phyloP scores from a whole-genome alignment of 1,140 invertebrate genomes.

The Ephestia elutella region DNA sequence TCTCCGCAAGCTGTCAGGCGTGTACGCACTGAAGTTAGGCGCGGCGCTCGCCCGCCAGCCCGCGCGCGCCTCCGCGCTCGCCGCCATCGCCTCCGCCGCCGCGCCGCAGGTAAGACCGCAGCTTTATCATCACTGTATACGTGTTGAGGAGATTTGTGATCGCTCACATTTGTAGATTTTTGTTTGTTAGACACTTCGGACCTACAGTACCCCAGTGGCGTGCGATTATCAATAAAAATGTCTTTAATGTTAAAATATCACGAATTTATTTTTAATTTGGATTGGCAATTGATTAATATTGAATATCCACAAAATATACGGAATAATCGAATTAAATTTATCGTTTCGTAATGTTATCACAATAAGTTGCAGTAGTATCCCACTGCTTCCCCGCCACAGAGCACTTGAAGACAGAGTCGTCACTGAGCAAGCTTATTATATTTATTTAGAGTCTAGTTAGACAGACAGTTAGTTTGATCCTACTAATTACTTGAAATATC shows the following conservation, averaged over 20 bases:
- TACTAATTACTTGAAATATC: neutral
- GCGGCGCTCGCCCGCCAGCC: constrained; percentile 77
- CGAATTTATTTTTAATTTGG: no score
- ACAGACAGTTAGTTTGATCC: neutral
- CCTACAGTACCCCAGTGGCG: no score
- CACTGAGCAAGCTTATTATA: constrained; percentile 18
- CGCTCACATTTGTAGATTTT: no score
- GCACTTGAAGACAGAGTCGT: constrained; percentile 18
- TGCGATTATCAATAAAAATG: no score
- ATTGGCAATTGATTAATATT: no score
- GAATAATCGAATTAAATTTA: no score
- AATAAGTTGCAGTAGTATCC: constrained; percentile 9
- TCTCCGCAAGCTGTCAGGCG: constrained; percentile 81
- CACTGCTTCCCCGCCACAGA: constrained; percentile 24
- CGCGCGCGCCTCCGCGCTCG: constrained; percentile 18
- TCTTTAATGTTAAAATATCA: no score
- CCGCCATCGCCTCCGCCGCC: constrained; percentile 29
- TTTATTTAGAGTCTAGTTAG: constrained; percentile 11
- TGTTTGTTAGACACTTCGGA: no score
- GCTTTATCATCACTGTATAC: no score
- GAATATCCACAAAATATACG: no score
- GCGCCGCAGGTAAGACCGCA: constrained; percentile 42
- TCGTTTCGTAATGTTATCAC: neutral
- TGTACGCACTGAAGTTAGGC: constrained; percentile 85
- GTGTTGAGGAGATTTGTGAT: no score